These are phyloP conservation scores for Caranx melampygus DNA, from an alignment of 2,113 vertebrate species.

Conservation along the genomic window DNA sequence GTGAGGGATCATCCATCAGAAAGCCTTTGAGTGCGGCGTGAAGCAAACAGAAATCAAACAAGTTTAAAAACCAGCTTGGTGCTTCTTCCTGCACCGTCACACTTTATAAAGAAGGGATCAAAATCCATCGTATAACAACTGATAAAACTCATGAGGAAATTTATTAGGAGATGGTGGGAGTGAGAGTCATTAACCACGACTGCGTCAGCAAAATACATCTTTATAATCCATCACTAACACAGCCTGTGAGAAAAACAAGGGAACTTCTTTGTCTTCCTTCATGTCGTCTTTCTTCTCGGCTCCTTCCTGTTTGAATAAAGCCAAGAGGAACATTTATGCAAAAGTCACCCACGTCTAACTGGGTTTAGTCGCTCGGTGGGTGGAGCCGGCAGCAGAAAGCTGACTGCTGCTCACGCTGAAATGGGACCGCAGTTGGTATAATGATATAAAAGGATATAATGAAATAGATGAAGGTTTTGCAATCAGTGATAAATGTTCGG, in stretches of 20 bases:
- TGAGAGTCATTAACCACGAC: background rate
- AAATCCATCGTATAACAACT: background rate
- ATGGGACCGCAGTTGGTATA: too few relatives aligned
- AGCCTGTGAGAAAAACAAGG: background rate
- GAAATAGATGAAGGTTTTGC: too few relatives aligned
- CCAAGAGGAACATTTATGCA: background rate
- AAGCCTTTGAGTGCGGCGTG: too few relatives aligned
- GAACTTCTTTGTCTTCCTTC: background rate
- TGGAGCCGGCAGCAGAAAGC: too few relatives aligned
- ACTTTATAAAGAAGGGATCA: background rate
- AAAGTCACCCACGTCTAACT: background rate
- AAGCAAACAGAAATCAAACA: background rate
- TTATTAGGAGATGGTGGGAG: background rate
- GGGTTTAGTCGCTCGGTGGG: background rate
- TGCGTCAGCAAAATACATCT: background rate
- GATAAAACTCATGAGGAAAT: background rate
- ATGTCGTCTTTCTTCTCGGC: background rate
- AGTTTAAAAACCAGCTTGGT: background rate
- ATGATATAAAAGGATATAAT: too few relatives aligned
- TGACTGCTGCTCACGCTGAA: background rate
- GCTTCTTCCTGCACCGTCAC: background rate
- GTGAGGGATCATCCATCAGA: too few relatives aligned
- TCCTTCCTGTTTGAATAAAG: background rate
- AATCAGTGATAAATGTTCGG: background rate
- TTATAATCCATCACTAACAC: background rate